These are phyloP conservation scores for Polyploca ridens DNA, from an alignment of 2,888 invertebrate species.

Conservation along the genomic window DNA sequence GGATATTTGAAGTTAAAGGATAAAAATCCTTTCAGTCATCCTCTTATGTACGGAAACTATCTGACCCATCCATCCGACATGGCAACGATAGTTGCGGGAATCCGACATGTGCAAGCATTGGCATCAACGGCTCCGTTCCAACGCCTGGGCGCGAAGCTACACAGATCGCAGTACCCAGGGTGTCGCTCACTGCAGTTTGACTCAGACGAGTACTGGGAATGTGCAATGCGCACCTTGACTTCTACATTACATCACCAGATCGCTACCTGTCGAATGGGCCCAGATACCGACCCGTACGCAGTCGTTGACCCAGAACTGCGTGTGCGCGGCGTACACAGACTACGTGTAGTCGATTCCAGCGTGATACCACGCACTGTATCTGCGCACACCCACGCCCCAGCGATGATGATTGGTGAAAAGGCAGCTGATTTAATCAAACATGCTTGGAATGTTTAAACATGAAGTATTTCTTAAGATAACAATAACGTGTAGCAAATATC, in stretches of 20 bases:
- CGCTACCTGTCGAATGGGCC: constrained; percentile 90
- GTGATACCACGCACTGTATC: constrained; percentile 87
- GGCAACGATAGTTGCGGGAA: constrained; percentile 84
- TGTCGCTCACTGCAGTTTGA: constrained; percentile 79
- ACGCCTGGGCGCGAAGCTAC: constrained; percentile 79
- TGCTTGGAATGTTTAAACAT: constrained; percentile 57
- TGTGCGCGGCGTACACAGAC: constrained; percentile 84
- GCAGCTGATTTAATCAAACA: constrained; percentile 87
- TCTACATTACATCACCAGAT: constrained; percentile 87
- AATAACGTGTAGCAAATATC: not conserved
- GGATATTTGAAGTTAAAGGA: constrained; percentile 88
- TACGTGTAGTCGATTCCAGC: constrained; percentile 89
- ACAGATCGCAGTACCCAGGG: constrained; percentile 79
- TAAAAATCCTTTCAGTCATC: constrained; percentile 89
- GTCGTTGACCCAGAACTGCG: constrained; percentile 87
- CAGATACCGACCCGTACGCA: constrained; percentile 83
- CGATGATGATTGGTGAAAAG: constrained; percentile 89
- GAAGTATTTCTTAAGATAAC: not conserved
- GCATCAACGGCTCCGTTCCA: constrained; percentile 85
- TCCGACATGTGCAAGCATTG: constrained; percentile 86
- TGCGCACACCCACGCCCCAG: constrained; percentile 88
- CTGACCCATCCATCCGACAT: constrained; percentile 86
- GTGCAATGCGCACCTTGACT: constrained; percentile 85
- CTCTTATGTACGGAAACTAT: constrained; percentile 93
- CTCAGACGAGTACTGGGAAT: constrained; percentile 89